These are phyloP conservation scores for Halcyon malimbica DNA, from an alignment of 2,113 vertebrate species.

Conservation along the genomic window DNA sequence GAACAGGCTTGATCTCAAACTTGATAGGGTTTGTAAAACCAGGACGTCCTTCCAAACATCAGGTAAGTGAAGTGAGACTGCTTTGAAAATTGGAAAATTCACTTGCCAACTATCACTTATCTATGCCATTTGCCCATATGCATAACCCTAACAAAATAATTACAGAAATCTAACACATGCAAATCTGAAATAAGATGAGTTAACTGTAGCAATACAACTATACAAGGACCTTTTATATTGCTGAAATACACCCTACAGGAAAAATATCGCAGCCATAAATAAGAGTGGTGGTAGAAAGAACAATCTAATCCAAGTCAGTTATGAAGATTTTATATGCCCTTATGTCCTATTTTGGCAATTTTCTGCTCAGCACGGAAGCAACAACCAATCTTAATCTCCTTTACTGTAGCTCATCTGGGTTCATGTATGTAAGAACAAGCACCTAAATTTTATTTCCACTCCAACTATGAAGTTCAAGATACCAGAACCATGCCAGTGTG, in stretches of 20 bases:
- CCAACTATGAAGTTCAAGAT: background rate
- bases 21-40: background rate
- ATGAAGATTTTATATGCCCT: background rate
- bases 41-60: background rate
- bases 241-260: background rate
- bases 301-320: background rate
- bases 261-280: background rate
- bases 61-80: background rate
- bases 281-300: background rate
- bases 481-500: rapidly evolving
- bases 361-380: background rate
- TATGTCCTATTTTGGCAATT: background rate
- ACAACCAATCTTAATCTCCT: background rate
- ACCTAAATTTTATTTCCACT: background rate
- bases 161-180: background rate
- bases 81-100: background rate
- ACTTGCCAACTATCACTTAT: background rate
- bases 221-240: background rate
- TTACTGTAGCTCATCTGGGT: background rate
- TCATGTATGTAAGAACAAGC: background rate
- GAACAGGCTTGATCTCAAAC: background rate
- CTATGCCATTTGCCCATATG: background rate
- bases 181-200: background rate
- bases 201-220: background rate
- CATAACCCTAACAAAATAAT: background rate